Evolutionary conservation across 2,888 invertebrate genomes (phyloP), one percentile per base, ranked within the genome.

Genomic region (Pimpla rufipes): DNA sequence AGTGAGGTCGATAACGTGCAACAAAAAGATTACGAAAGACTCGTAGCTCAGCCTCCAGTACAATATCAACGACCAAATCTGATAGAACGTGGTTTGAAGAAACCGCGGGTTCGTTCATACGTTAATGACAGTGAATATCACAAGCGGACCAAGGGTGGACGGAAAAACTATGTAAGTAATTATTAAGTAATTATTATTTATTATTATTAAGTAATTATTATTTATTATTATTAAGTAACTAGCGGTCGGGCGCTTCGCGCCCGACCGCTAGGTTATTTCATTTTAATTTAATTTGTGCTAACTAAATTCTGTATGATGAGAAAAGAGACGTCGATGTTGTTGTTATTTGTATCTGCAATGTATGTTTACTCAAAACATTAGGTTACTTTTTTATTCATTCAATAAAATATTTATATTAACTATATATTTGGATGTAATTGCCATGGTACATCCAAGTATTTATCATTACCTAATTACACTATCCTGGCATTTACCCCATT

Each of bases 41-140:
- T n/a, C 47, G 47, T n/a, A 47, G 47, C 47, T 47, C 47, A 47
- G 47, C 47, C 47, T 47, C n/a, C 57, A 29, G 29, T 29, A 57
- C 29, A 23, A 11, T 23, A 35, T 29, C 57, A 23, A n/a, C 23
- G 35, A n/a, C 23, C 23, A 57, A 57, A 57, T 57, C 57, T 35
- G 57, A 57, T 35, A 35, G 57, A 57, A 35, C 57, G 57, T 57
- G 29, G 29, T 35, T 35, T 13, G 57, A 57, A 57, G 57, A 57
- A 57, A 57, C 57, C 57, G 35, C 57, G 57, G 29, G 57, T 29
- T 57, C 0, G 35, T 57, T 57, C 57, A 29, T 57, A 57, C 57
- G 35, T 47, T 52, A 23, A 50, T 6, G 29, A 52, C 29, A 68
- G 68, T 21, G 70, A 55, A 71, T 71, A 57, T 71, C 70, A 21